A percentile compares a stretch with the other conserved stretches of the same genome.
These are phyloP conservation scores for Ictalurus punctatus DNA, from an alignment of 2,113 vertebrate species.

Conservation along the genomic window DNA sequence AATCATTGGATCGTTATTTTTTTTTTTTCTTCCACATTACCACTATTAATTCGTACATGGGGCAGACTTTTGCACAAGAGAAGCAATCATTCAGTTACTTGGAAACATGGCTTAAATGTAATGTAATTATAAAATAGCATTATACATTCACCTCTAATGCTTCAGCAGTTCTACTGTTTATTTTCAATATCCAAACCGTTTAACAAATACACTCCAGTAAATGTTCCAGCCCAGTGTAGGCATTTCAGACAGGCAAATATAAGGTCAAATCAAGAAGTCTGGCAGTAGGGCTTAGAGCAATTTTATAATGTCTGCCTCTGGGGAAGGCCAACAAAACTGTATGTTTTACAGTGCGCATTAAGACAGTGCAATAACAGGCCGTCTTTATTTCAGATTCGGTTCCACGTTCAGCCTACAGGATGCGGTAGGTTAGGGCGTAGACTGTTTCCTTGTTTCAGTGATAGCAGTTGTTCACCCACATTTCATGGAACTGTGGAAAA, in stretches of 20 bases:
- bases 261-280: slow-evolving; percentile 20
- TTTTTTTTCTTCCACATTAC: not conserved
- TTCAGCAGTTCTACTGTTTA: not conserved
- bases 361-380: not conserved
- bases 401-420: slow-evolving; percentile 2
- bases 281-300: not conserved
- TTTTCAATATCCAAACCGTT: not conserved
- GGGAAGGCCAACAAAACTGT: not conserved
- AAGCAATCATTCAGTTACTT: not conserved
- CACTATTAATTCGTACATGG: not conserved
- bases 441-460: slow-evolving; percentile 5
- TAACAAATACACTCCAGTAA: not conserved
- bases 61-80: no score
- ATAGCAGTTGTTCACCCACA: slow-evolving; percentile 25
- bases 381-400: not conserved
- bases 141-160: not conserved
- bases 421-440: slow-evolving; percentile 15
- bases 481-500: slow-evolving; percentile 14
- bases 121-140: not conserved
- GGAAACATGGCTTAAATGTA: not conserved
- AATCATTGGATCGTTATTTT: not conserved
- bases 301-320: not conserved
- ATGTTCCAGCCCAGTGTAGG: not conserved
- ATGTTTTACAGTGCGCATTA: not conserved
- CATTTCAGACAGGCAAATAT: not conserved